A percentile compares a stretch with the other conserved stretches of the same genome.
These are phyloP conservation scores for Mycteria americana DNA, from an alignment of 2,797 vertebrate species.

Conservation along the genomic window DNA sequence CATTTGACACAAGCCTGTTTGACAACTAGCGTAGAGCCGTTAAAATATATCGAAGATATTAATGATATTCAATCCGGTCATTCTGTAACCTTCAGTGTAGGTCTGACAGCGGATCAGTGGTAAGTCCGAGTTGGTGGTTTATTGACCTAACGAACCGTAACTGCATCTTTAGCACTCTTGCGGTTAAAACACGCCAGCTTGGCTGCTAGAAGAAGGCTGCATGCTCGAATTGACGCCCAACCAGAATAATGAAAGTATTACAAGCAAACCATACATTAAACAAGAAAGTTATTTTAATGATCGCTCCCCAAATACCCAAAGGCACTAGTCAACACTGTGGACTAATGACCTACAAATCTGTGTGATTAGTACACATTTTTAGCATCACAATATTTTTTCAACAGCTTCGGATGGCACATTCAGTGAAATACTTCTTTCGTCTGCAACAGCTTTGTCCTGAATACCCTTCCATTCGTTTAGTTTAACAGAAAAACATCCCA, in stretches of 20 bases:
- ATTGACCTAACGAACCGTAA: neutral
- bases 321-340: slow-evolving; percentile 59
- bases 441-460: neutral
- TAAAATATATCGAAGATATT: neutral
- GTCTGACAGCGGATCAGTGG: neutral
- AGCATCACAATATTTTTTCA: slow-evolving; percentile 11
- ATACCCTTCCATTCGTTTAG: neutral
- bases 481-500: neutral
- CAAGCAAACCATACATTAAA: neutral
- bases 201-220: neutral
- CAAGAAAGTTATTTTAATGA: slow-evolving; percentile 52
- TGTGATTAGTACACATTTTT: slow-evolving; percentile 1
- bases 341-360: slow-evolving; percentile 51
- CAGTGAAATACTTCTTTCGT: neutral
- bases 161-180: neutral
- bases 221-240: rapidly evolving
- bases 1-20: neutral
- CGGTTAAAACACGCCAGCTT: rapidly evolving
- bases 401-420: slow-evolving; percentile 32
- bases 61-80: rapidly evolving
- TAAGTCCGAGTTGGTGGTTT: neutral
- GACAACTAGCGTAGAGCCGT: neutral
- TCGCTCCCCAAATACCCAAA: slow-evolving; percentile 54
- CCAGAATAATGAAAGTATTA: neutral
- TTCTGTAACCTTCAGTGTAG: neutral